Conservation (phyloP, 2,113 vertebrate genomes). For the Dissostichus mawsoni region DNA sequence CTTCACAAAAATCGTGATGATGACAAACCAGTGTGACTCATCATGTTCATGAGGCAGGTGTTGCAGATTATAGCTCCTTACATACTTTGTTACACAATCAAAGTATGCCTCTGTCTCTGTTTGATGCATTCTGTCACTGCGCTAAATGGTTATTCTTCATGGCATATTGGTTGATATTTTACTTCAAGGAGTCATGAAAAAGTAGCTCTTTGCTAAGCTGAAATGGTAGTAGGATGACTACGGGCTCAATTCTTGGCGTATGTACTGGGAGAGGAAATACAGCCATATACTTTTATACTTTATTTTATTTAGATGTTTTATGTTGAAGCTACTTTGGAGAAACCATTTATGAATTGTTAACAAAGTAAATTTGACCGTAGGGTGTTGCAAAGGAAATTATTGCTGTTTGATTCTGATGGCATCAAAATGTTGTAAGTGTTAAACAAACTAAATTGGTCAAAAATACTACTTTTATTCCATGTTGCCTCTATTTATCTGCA, state of each 20-base stretch:
- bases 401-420: too few species aligned
- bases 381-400: background rate
- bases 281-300: conserved; percentile 1
- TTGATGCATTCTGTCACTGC: background rate
- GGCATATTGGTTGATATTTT: background rate
- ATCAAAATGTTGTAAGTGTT: too few species aligned
- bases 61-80: background rate
- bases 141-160: background rate
- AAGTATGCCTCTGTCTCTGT: background rate
- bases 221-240: background rate
- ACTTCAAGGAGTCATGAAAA: background rate
- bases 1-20: background rate
- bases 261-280: background rate
- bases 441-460: background rate
- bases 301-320: conserved; percentile 7
- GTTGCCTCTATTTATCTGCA: background rate
- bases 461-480: too few species aligned
- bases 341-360: background rate
- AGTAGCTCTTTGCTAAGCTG: background rate
- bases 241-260: background rate
- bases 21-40: background rate
- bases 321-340: background rate
- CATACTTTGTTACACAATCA: conserved; percentile 2
- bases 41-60: background rate
- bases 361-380: background rate